phyloP scores from a whole-genome alignment of 92 coral and sea anemone species.

The Umimayanthus chanpuru region DNA sequence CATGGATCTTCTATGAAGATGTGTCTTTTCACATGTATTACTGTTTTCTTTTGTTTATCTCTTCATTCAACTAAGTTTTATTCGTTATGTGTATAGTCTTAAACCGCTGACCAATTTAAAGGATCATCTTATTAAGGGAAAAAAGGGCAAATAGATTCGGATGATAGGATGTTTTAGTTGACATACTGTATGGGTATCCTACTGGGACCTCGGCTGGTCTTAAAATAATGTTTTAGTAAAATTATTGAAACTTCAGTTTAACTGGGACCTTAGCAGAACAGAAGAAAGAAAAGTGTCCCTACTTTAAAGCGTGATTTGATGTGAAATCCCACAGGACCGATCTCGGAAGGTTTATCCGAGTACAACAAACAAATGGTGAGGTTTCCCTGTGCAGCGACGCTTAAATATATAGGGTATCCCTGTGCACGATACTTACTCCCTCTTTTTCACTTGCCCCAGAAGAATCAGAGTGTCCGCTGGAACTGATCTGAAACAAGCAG shows the following conservation, averaged over 20 bases:
- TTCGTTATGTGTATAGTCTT: too few species aligned
- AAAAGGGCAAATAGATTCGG: not conserved
- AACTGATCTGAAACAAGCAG: slow-evolving; percentile 30
- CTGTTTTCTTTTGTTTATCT: too few species aligned
- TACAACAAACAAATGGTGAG: not conserved
- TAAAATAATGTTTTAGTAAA: too few species aligned
- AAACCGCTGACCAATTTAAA: too few species aligned
- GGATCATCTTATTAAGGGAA: too few species aligned
- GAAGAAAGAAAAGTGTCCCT: not conserved
- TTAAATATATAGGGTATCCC: not conserved
- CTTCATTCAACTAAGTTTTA: too few species aligned
- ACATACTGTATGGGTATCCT: too few species aligned
- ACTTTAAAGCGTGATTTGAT: not conserved
- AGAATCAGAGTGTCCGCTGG: slow-evolving; percentile 30
- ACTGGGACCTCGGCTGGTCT: not conserved
- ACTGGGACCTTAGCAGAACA: not conserved
- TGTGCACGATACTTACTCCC: slow-evolving; percentile 21
- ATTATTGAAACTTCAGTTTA: not conserved
- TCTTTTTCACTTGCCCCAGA: slow-evolving; percentile 17
- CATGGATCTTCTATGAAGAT: too few species aligned
- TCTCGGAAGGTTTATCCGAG: not conserved
- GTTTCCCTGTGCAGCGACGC: not conserved
- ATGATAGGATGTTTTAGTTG: not conserved
- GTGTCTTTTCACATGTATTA: too few species aligned
- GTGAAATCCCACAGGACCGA: not conserved